phyloP scores from a whole-genome alignment of 2,888 invertebrate species.

The Drosophila greeni region DNA sequence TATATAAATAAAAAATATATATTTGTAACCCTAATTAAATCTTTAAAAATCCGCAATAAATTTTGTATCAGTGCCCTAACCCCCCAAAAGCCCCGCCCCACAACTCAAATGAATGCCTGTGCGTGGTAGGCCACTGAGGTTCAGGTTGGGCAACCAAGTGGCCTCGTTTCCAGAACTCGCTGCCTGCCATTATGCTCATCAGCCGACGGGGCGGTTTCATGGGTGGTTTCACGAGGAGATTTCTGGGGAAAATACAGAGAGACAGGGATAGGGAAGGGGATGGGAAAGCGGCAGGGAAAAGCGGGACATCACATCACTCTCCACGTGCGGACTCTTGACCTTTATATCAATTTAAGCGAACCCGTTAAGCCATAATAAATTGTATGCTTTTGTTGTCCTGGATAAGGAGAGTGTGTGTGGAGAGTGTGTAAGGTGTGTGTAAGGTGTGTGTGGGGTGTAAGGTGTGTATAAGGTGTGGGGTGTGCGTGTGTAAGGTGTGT shows the following conservation, averaged over 20 bases:
- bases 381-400: slow-evolving; percentile 41
- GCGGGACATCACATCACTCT: slow-evolving; percentile 9
- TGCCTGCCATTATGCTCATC: slow-evolving; percentile 49
- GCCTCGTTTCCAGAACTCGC: slow-evolving; percentile 35
- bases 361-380: slow-evolving; percentile 59
- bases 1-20: too few species aligned
- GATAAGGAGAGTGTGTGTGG: slow-evolving; percentile 1
- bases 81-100: background rate
- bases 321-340: slow-evolving; percentile 53
- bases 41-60: background rate
- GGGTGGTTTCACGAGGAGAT: slow-evolving; percentile 2
- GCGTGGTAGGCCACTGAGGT: slow-evolving; percentile 31
- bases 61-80: background rate
- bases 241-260: background rate
- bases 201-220: slow-evolving; percentile 9
- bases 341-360: slow-evolving; percentile 65
- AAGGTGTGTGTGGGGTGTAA: too few species aligned
- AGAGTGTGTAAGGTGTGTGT: too few species aligned
- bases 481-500: too few species aligned
- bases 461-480: too few species aligned
- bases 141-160: slow-evolving; percentile 30
- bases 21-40: too few species aligned
- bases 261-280: background rate
- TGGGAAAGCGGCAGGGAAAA: background rate
- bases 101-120: slow-evolving; percentile 27